Percentiles rank a stretch among this genome's conserved stretches.
These are phyloP conservation scores for Phaetusa simplex DNA, from an alignment of 2,113 vertebrate species.

Conservation along the genomic window DNA sequence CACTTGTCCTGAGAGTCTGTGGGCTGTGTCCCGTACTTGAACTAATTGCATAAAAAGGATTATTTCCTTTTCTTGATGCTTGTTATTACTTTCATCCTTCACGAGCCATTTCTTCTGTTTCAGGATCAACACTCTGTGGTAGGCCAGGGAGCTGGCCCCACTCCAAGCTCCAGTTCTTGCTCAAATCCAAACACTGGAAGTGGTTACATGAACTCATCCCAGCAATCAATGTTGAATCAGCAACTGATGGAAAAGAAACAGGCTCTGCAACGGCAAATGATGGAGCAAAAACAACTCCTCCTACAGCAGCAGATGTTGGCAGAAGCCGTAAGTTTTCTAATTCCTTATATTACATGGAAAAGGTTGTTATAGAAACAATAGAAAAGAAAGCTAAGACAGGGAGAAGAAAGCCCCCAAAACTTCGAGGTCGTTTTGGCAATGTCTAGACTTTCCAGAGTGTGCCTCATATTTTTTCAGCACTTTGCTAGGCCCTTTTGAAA, in stretches of 20 bases:
- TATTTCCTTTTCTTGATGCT: constrained; percentile 26
- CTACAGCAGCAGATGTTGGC: constrained; percentile 83
- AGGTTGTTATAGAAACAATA: not conserved
- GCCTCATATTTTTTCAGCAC: not conserved
- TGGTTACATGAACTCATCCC: constrained; percentile 76
- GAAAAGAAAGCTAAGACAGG: not conserved
- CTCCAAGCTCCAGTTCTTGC: constrained; percentile 75
- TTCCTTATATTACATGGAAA: not conserved
- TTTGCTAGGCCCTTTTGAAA: not conserved
- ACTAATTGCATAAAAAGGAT: constrained; percentile 27
- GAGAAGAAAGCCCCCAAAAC: not conserved
- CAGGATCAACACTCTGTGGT: constrained; percentile 80
- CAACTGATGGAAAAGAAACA: constrained; percentile 83
- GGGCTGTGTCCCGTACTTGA: constrained; percentile 11
- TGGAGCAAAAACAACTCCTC: constrained; percentile 80
- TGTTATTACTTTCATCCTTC: constrained; percentile 63
- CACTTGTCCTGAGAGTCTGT: not conserved
- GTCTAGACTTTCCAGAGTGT: not conserved
- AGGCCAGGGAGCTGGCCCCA: constrained; percentile 73
- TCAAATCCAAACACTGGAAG: constrained; percentile 79
- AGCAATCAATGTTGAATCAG: constrained; percentile 81
- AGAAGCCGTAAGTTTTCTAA: constrained; percentile 78
- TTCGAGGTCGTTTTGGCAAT: not conserved
- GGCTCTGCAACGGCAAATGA: constrained; percentile 80
- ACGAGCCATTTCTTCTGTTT: constrained; percentile 50